Evolutionary conservation across 1,140 invertebrate genomes (phyloP).

Genomic region (Nymphalis io): DNA sequence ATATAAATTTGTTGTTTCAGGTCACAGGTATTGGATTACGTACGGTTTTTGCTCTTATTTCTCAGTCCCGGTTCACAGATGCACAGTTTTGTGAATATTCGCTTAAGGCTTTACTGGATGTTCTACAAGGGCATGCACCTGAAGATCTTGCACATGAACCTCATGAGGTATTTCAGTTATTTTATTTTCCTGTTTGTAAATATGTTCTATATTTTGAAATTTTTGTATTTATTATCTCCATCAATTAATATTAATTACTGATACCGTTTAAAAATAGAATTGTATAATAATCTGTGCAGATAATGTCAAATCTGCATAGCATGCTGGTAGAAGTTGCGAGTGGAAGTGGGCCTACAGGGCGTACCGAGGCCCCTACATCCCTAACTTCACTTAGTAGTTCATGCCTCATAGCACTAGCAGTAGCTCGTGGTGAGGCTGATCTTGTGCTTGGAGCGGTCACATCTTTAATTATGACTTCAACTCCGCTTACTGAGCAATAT

Average conservation of each 20-base stretch:
- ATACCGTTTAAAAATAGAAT: background rate
- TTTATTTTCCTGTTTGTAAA: background rate
- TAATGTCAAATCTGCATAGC: conserved; percentile 63
- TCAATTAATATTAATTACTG: background rate
- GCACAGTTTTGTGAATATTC: conserved; percentile 93
- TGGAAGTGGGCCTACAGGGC: conserved; percentile 78
- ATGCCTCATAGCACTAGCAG: conserved; percentile 93
- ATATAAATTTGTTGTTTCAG: conserved; percentile 65
- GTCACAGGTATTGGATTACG: conserved; percentile 95
- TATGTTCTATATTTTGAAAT: background rate
- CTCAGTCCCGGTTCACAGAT: conserved; percentile 90
- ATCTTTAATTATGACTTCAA: conserved; percentile 92
- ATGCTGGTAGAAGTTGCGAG: conserved; percentile 73
- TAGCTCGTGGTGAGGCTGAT: conserved; percentile 96
- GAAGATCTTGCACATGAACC: conserved; percentile 85
- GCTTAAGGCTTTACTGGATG: conserved; percentile 92
- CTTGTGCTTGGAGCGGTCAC: conserved; percentile 93
- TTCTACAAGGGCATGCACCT: conserved; percentile 94
- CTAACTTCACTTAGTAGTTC: conserved; percentile 94
- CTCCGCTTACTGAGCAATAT: conserved; percentile 88
- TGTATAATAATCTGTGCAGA: conserved; percentile 47
- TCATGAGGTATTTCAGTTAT: conserved; percentile 52
- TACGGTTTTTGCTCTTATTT: conserved; percentile 95
- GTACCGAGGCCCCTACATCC: conserved; percentile 86
- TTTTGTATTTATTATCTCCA: background rate